These are phyloP conservation scores for Choloepus didactylus DNA, from an alignment of 2,797 vertebrate genomes.

Conservation along the genomic window DNA sequence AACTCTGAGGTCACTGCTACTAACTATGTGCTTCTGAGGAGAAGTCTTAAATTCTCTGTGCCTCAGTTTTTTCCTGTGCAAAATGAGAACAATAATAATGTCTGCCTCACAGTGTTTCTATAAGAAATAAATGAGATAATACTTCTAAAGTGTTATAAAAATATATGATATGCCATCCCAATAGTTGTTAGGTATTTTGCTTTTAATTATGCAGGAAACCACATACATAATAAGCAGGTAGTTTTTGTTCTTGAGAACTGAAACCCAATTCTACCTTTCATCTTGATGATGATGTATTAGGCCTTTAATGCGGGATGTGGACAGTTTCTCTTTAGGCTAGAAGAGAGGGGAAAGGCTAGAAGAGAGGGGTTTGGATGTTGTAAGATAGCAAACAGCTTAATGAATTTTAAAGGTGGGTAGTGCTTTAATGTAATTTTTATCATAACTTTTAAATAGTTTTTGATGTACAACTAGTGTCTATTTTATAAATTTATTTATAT, in stretches of 20 bases:
- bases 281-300: neutral
- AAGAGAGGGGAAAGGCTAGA: neutral
- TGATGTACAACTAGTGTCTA: neutral
- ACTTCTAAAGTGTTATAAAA: neutral
- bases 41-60: neutral
- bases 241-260: neutral
- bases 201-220: neutral
- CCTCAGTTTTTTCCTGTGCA: neutral
- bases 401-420: neutral
- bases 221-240: neutral
- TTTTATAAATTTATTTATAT: neutral
- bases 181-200: neutral
- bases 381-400: neutral
- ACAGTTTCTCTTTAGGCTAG: neutral
- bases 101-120: neutral
- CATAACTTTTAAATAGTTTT: neutral
- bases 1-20: neutral
- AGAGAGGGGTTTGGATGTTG: neutral
- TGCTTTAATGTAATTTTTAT: conserved; percentile 5
- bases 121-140: conserved; percentile 26
- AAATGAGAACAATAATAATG: neutral
- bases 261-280: neutral
- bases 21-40: neutral
- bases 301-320: neutral
- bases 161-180: neutral